phyloP scores from a whole-genome alignment of 2,113 vertebrate genomes.

The Cebus imitator region DNA sequence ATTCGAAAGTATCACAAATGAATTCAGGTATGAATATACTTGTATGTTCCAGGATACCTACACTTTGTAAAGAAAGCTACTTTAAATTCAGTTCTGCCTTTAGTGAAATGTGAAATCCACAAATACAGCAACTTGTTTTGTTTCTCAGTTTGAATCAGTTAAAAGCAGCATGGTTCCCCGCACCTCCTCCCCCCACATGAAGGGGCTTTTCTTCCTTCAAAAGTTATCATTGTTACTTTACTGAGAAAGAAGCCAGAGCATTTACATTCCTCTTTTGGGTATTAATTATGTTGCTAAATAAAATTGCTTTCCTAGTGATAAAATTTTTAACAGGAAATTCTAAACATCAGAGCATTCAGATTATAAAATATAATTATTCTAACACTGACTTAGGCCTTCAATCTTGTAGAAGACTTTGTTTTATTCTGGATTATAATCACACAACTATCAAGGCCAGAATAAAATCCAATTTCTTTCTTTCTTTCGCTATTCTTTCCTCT shows the following conservation, averaged over 20 bases:
- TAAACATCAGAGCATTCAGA: not conserved
- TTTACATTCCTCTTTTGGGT: not conserved
- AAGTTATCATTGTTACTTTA: not conserved
- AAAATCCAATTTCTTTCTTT: not conserved
- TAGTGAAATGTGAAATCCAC: not conserved
- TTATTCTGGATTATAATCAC: not conserved
- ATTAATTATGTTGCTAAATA: not conserved
- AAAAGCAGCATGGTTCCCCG: not conserved
- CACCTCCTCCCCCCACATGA: not conserved
- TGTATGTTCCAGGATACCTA: not conserved
- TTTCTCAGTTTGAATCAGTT: not conserved
- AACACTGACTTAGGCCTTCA: not conserved
- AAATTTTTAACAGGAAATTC: constrained; percentile 8
- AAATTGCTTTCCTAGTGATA: not conserved
- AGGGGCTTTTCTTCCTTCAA: not conserved
- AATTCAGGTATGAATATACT: not conserved
- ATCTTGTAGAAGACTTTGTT: not conserved
- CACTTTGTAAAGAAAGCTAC: not conserved
- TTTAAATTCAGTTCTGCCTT: not conserved
- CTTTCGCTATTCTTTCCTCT: too few species aligned
- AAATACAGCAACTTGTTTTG: not conserved
- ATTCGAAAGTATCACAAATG: not conserved
- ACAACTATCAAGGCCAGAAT: not conserved
- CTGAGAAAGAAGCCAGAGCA: not conserved
- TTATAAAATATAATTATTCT: not conserved